phyloP scores from a whole-genome alignment of 2,113 vertebrate genomes.

The Eclectus roratus region DNA sequence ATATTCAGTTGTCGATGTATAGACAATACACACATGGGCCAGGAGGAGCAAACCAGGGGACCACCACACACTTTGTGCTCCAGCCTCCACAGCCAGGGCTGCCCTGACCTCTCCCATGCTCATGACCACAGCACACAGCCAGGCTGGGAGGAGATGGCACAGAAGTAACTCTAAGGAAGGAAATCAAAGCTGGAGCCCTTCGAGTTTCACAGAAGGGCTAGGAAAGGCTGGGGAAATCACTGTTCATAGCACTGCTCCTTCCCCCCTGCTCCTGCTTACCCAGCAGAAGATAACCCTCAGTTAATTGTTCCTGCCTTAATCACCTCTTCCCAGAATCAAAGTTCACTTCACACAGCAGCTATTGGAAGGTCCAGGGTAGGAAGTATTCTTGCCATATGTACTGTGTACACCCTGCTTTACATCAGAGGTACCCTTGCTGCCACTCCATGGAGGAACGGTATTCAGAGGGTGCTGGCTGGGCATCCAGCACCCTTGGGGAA shows the following conservation, averaged over 20 bases:
- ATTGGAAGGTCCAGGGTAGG: neutral
- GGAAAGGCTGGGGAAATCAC: neutral
- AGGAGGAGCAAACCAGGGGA: neutral
- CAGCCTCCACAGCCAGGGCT: neutral
- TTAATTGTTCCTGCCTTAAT: neutral
- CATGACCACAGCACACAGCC: neutral
- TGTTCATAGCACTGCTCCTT: neutral
- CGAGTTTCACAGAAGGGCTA: neutral
- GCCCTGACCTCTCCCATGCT: neutral
- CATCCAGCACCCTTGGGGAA: neutral
- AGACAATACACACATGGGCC: rapidly evolving
- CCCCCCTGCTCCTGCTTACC: neutral
- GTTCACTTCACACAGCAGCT: neutral
- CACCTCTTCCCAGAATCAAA: neutral
- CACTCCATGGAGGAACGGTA: rapidly evolving
- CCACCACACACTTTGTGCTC: neutral
- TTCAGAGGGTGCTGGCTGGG: neutral
- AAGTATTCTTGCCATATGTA: rapidly evolving
- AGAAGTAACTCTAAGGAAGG: neutral
- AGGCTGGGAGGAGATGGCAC: neutral
- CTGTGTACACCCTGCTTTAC: rapidly evolving
- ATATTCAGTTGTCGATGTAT: neutral
- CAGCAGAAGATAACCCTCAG: neutral
- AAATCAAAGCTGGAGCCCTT: neutral
- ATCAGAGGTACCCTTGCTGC: rapidly evolving